Evolutionary conservation across 2,797 vertebrate species (phyloP).

Genomic region (Zalophus californianus): DNA sequence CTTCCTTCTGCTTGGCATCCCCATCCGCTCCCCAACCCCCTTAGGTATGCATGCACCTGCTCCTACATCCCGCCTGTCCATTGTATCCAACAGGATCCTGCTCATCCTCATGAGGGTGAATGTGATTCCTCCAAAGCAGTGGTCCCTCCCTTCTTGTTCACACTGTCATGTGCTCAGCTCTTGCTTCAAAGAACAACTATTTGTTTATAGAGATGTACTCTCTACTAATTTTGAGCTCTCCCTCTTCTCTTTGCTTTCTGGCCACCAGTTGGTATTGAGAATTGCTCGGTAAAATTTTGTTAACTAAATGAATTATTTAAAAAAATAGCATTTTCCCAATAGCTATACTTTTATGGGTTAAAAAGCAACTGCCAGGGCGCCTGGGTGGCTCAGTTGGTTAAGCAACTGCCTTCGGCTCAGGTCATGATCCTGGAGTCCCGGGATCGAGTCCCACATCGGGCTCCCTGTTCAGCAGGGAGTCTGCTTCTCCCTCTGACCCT

Average conservation of each 20-base stretch:
- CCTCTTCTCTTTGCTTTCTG: background rate
- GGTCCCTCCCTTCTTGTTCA: background rate
- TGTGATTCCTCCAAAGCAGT: background rate
- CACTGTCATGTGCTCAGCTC: background rate
- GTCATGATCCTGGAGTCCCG: too few species aligned
- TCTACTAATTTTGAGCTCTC: background rate
- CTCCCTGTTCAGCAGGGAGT: too few species aligned
- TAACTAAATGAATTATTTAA: background rate
- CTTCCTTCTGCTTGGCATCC: background rate
- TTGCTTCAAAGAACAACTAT: background rate
- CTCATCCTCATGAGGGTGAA: background rate
- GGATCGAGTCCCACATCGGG: too few species aligned
- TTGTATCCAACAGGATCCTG: background rate
- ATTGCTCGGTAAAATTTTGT: background rate
- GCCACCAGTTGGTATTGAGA: background rate
- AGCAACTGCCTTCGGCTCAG: too few species aligned
- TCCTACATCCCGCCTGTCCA: fast-evolving
- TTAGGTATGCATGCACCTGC: fast-evolving
- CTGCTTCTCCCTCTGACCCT: too few species aligned
- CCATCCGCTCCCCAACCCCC: too few species aligned
- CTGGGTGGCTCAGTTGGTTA: too few species aligned
- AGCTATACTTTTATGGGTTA: background rate
- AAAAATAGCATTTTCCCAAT: background rate
- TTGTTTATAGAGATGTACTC: background rate
- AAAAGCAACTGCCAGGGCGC: background rate